Base-by-base conservation (phyloP, 2,113 vertebrate genomes). In the Argyrosomus japonicus region DNA sequence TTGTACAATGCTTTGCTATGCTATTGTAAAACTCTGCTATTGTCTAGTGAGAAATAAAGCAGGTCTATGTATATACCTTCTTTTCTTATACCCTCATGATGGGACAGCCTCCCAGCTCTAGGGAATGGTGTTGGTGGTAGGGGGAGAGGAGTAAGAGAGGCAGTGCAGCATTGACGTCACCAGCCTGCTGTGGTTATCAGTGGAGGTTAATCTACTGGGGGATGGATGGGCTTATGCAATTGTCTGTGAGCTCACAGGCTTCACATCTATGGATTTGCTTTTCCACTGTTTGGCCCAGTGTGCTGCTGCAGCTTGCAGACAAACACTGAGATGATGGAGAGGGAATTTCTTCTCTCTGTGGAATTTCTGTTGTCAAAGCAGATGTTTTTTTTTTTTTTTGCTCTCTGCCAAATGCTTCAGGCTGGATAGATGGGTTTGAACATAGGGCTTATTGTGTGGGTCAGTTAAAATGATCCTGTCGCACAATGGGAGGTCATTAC, bases 151-250 rank as follows among this genome's bases (percentile, higher is more conserved):
- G 56, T 13, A 70, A 71, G 82, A 69, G 87, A 84, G 68, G 79
- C 83, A 88, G 77, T 79, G 86, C 74, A 70, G 73, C 61, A 76
- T 88, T 95, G 92, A 94, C 89, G 91, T 95, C 94, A 95, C 74
- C 71, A 68, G 83, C 78, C 90, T 80, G 79, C 90, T 80, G 79
- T 79, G 87, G 87, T 93, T 90, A 91, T 93, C 92, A 90, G 86
- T 81, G 63, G 81, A 92, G 91, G 89, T 92, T 94, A 94, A 95
- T 96, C 94, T 95, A 94, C 88, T 77, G 36, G 67, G 81, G 87
- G 86, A 87, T 68, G 85, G 89, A 83, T 81, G 65, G 63, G 85
- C 72, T 95, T 95, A 94, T 94, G 93, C 93, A 95, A 95, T 94
- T 93, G 92, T 94, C 89, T 94, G 85, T 82, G 88, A 89, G 90